Percentiles rank a stretch among this genome's conserved stretches.
These are phyloP conservation scores for Spea bombifrons DNA, from an alignment of 2,113 vertebrate species.

Conservation along the genomic window DNA sequence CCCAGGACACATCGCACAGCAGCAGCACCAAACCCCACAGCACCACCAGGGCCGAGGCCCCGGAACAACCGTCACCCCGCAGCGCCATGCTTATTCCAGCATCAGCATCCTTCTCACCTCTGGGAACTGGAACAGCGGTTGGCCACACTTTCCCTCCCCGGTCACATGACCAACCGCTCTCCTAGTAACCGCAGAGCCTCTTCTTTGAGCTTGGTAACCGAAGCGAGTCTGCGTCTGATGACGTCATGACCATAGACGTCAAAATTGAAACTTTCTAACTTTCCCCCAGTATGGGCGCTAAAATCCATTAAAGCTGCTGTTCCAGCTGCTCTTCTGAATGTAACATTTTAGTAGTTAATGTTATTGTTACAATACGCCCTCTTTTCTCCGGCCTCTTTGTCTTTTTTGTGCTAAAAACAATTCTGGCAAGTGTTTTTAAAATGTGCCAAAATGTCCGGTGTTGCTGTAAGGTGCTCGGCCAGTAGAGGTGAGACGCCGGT, in stretches of 20 bases:
- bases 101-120: conserved; percentile 57
- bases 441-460: too few relatives aligned
- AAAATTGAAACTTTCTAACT: too few relatives aligned
- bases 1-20: conserved; percentile 47
- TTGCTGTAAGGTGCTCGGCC: too few relatives aligned
- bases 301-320: too few relatives aligned
- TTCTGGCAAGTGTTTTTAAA: too few relatives aligned
- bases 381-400: too few relatives aligned
- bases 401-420: too few relatives aligned
- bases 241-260: neutral
- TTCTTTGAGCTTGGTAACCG: neutral
- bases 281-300: too few relatives aligned
- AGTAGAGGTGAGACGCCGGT: too few relatives aligned
- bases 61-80: neutral
- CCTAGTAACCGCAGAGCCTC: conserved; percentile 50
- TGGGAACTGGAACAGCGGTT: neutral
- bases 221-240: neutral
- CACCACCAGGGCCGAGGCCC: conserved; percentile 1
- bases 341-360: too few relatives aligned
- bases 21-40: conserved; percentile 43
- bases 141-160: neutral
- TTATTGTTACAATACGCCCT: too few relatives aligned
- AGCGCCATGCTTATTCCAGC: conserved; percentile 68
- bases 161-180: conserved; percentile 53
- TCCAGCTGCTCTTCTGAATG: too few relatives aligned